These are phyloP conservation scores for Harpalus rubripes DNA, from an alignment of 2,888 invertebrate genomes.

Conservation along the genomic window DNA sequence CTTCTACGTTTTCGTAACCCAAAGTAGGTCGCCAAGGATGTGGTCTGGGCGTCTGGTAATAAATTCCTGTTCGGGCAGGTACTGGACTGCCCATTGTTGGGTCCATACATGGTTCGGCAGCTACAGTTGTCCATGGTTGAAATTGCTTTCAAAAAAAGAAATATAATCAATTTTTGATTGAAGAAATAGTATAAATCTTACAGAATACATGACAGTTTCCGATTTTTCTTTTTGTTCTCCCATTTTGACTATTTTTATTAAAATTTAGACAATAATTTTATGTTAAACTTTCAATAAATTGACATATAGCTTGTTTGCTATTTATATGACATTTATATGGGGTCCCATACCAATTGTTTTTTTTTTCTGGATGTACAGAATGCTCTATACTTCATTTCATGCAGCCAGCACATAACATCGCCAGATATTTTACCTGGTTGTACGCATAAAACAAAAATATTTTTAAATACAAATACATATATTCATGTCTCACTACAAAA, in stretches of 20 bases:
- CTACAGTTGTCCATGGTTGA: conserved; percentile 82
- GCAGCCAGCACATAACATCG: no score
- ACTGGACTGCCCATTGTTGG: conserved; percentile 82
- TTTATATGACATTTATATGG: conserved; percentile 22
- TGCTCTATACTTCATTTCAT: no score
- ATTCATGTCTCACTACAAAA: no score
- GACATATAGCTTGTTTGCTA: conserved; percentile 42
- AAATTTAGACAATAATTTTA: conserved; percentile 62
- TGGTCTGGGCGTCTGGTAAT: conserved; percentile 86
- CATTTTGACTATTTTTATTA: conserved; percentile 75
- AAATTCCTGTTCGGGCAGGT: conserved; percentile 84
- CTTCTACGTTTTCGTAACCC: conserved; percentile 88
- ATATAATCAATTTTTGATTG: conserved; percentile 28
- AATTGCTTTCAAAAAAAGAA: conserved; percentile 81
- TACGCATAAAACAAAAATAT: no score
- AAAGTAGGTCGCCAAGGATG: conserved; percentile 90
- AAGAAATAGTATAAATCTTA: conserved; percentile 70
- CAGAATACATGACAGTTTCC: conserved; percentile 75
- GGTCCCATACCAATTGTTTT: no score
- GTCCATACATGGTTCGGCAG: conserved; percentile 83
- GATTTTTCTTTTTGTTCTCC: conserved; percentile 74
- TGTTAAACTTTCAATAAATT: conserved; percentile 6
- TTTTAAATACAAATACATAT: no score
- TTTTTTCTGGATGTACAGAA: no score
- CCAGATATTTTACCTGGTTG: no score